phyloP scores from a whole-genome alignment of 2,888 invertebrate genomes.

The Drosophila affinis region DNA sequence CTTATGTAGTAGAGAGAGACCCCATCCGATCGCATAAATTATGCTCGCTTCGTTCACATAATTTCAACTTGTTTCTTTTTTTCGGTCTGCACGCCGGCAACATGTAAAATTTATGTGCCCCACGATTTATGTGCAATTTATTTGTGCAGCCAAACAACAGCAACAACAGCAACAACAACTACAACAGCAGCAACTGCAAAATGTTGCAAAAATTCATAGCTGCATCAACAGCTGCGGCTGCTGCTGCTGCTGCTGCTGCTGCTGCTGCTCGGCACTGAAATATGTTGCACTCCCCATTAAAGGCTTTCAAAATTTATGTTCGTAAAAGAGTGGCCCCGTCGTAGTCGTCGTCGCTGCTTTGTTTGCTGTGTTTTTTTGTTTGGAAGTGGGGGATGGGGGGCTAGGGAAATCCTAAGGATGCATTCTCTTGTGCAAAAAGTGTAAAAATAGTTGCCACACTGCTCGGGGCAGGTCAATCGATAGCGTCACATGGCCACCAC shows the following conservation, averaged over 20 bases:
- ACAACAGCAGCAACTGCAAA: slow-evolving; percentile 41
- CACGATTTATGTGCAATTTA: slow-evolving; percentile 79
- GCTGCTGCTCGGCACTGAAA: slow-evolving; percentile 52
- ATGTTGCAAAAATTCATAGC: slow-evolving; percentile 38
- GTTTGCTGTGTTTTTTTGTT: slow-evolving; percentile 14
- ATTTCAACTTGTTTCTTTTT: slow-evolving; percentile 73
- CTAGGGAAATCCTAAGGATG: slow-evolving; percentile 24
- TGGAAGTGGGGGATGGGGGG: not conserved
- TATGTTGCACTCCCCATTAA: slow-evolving; percentile 69
- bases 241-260: slow-evolving; percentile 64
- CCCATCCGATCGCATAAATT: slow-evolving; percentile 56
- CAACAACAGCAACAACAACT: slow-evolving; percentile 17
- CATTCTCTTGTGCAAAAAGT: slow-evolving; percentile 12
- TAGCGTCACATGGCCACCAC: slow-evolving; percentile 27
- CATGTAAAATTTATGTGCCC: slow-evolving; percentile 77
- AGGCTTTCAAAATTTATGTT: slow-evolving; percentile 73
- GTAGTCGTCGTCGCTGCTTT: slow-evolving; percentile 41
- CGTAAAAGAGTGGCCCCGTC: slow-evolving; percentile 54
- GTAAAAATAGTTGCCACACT: slow-evolving; percentile 42
- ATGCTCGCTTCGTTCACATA: slow-evolving; percentile 68
- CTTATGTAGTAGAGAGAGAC: not conserved
- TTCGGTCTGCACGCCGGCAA: slow-evolving; percentile 68
- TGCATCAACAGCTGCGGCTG: slow-evolving; percentile 60
- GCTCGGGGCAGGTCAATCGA: slow-evolving; percentile 46
- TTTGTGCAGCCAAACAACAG: slow-evolving; percentile 70